Conservation (phyloP, 2,888 invertebrate genomes). For the Drosophila pegasa region DNA sequence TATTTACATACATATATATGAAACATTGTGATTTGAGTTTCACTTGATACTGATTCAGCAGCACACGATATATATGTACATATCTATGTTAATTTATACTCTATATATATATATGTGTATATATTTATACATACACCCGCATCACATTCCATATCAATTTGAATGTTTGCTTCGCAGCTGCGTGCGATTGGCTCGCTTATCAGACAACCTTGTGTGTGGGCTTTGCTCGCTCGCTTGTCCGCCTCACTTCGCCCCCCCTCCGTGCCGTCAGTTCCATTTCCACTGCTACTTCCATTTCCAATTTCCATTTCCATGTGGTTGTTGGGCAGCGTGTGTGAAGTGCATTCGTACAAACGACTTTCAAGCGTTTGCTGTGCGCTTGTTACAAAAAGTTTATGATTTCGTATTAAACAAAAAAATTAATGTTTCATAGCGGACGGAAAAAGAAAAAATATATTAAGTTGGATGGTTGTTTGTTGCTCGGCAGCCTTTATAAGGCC, state of each 20-base stretch:
- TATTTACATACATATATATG: not conserved
- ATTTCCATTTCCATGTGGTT: slow-evolving; percentile 39
- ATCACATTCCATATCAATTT: slow-evolving; percentile 19
- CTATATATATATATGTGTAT: not conserved
- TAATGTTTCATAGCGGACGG: slow-evolving; percentile 66
- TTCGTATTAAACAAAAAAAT: slow-evolving; percentile 78
- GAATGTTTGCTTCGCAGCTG: slow-evolving; percentile 20
- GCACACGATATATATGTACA: not conserved
- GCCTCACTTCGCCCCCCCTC: not conserved
- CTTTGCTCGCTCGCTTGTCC: slow-evolving; percentile 19
- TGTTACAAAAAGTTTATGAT: slow-evolving; percentile 81
- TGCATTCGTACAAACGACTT: slow-evolving; percentile 69
- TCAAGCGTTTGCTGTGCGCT: slow-evolving; percentile 74
- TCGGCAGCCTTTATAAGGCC: slow-evolving; percentile 25
- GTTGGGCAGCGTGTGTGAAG: slow-evolving; percentile 50
- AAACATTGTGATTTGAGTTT: not conserved
- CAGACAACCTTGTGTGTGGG: slow-evolving; percentile 40
- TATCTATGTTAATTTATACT: not conserved
- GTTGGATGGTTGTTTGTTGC: slow-evolving; percentile 30
- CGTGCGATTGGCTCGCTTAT: slow-evolving; percentile 41
- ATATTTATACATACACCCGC: slow-evolving; percentile 1
- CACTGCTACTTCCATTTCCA: slow-evolving; percentile 10
- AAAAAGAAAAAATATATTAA: slow-evolving; percentile 63
- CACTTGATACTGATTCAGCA: too few species aligned
- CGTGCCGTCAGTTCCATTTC: slow-evolving; percentile 3